phyloP scores from a whole-genome alignment of 92 coral and sea anemone genomes.

The Palythoa grandis region DNA sequence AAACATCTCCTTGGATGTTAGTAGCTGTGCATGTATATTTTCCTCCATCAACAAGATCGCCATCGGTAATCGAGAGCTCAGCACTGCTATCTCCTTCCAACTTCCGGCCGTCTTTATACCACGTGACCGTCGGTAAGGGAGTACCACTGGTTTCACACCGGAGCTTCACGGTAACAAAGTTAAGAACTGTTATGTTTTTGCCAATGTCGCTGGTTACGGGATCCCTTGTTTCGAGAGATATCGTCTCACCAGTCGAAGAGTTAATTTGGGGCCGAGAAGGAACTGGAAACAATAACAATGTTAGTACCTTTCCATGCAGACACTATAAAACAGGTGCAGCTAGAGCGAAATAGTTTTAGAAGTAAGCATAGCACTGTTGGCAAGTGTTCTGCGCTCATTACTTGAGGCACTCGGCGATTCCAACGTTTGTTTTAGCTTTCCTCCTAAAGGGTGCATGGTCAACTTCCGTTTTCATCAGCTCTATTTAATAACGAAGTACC shows the following conservation, averaged over 20 bases:
- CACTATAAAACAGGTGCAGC: too few relatives aligned
- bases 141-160: slow-evolving; percentile 73
- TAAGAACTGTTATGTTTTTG: slow-evolving; percentile 69
- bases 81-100: slow-evolving; percentile 25
- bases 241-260: slow-evolving; percentile 22
- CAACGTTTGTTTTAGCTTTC: too few relatives aligned
- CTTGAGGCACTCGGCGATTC: too few relatives aligned
- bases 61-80: slow-evolving; percentile 53
- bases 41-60: slow-evolving; percentile 59
- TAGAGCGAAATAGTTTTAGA: too few relatives aligned
- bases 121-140: slow-evolving; percentile 67
- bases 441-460: too few relatives aligned
- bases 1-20: slow-evolving; percentile 62
- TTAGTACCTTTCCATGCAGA: too few relatives aligned
- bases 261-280: slow-evolving; percentile 6
- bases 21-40: slow-evolving; percentile 69
- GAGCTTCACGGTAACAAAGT: slow-evolving; percentile 60
- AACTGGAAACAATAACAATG: neutral
- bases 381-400: too few relatives aligned
- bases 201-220: slow-evolving; percentile 65
- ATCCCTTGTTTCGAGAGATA: slow-evolving; percentile 35
- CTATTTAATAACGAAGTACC: too few relatives aligned
- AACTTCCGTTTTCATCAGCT: too few relatives aligned
- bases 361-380: too few relatives aligned
- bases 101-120: slow-evolving; percentile 63